Evolutionary conservation across 1,140 invertebrate species (phyloP).

Genomic region (Tachypleus tridentatus): DNA sequence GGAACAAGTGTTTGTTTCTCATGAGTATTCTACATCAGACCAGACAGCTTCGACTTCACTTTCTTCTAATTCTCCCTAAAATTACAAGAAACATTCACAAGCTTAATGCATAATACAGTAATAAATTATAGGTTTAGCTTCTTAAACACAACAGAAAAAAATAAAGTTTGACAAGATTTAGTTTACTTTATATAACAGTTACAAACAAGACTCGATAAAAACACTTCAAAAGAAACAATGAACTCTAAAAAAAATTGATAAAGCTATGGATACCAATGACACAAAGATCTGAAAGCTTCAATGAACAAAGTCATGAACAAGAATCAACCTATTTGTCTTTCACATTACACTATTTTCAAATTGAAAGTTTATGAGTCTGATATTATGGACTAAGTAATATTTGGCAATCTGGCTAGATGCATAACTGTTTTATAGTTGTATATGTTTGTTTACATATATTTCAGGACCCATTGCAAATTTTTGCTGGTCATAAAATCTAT

Average conservation of each 20-base stretch:
- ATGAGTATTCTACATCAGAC: constrained; percentile 21
- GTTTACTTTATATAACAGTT: too few species aligned
- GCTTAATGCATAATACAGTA: too few species aligned
- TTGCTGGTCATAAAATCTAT: too few species aligned
- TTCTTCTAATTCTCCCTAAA: constrained; percentile 40
- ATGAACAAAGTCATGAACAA: constrained; percentile 9
- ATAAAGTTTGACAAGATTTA: neutral
- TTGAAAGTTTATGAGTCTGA: neutral
- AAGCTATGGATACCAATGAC: neutral
- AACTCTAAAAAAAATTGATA: neutral
- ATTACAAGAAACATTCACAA: neutral
- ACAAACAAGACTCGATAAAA: too few species aligned
- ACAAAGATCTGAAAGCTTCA: neutral
- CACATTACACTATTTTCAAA: neutral
- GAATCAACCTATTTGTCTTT: neutral
- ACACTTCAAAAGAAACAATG: neutral
- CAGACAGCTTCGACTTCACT: constrained; percentile 45
- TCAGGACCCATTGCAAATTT: too few species aligned
- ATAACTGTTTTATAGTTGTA: neutral
- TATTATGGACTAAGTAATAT: neutral
- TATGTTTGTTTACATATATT: too few species aligned
- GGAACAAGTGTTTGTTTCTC: neutral
- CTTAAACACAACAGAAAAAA: too few species aligned
- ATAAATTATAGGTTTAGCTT: too few species aligned
- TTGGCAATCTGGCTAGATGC: neutral